Evolutionary conservation across 2,888 invertebrate species (phyloP).

Genomic region (Acrobasis repandana): DNA sequence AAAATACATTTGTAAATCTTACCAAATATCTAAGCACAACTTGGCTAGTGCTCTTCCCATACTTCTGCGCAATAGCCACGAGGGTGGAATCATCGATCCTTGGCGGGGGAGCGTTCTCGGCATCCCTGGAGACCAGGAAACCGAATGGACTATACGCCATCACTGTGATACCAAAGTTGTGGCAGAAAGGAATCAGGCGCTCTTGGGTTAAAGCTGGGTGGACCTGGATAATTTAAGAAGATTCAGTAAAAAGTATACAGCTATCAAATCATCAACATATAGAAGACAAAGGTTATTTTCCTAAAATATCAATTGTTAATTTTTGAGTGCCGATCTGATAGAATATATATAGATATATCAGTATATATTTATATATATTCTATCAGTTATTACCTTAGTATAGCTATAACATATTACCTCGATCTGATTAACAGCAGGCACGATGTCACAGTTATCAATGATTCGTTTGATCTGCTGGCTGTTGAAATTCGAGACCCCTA

Average conservation of each 20-base stretch:
- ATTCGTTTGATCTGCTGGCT: conserved; percentile 85
- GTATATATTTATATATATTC: no score
- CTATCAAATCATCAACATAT: no score
- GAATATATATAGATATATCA: no score
- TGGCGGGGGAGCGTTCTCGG: conserved; percentile 53
- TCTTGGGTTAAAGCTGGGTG: conserved; percentile 87
- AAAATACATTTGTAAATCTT: conserved; percentile 37
- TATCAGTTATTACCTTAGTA: no score
- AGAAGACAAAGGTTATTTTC: no score
- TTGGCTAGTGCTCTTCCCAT: conserved; percentile 85
- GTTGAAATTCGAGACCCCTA: conserved; percentile 91
- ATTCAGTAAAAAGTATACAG: no score
- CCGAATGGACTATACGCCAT: conserved; percentile 85
- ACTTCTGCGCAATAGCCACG: conserved; percentile 81
- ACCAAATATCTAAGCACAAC: conserved; percentile 86
- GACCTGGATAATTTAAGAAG: conserved; percentile 53
- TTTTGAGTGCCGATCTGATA: no score
- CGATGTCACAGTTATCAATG: conserved; percentile 75
- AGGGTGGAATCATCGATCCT: conserved; percentile 81
- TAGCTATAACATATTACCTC: conserved; percentile 54
- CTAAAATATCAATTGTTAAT: no score
- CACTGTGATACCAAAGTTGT: conserved; percentile 84
- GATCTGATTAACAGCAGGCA: conserved; percentile 84
- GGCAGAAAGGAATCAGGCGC: conserved; percentile 85
- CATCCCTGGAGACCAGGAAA: conserved; percentile 45